These are phyloP conservation scores for Pharmacophagus antenor DNA, from an alignment of 2,888 invertebrate species.

Conservation along the genomic window DNA sequence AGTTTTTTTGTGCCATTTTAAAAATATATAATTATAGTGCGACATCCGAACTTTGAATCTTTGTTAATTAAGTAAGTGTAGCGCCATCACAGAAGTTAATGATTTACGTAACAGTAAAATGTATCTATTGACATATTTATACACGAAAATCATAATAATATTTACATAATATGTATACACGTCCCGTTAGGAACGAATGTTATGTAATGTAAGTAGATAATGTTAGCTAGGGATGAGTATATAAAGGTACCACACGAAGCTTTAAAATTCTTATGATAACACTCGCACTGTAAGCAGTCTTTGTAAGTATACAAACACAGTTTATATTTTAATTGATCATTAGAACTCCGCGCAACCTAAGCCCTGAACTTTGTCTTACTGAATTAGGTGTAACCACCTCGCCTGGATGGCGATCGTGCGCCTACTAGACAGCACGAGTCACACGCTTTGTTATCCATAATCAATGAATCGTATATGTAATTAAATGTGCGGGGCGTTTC, in stretches of 20 bases:
- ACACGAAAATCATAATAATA: slow-evolving; percentile 75
- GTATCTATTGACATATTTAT: slow-evolving; percentile 79
- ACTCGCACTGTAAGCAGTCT: slow-evolving; percentile 76
- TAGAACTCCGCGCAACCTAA: slow-evolving; percentile 41
- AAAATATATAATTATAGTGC: slow-evolving; percentile 75
- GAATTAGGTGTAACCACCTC: slow-evolving; percentile 4
- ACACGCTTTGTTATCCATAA: slow-evolving; percentile 5
- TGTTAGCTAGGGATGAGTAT: slow-evolving; percentile 74
- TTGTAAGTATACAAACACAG: slow-evolving; percentile 62
- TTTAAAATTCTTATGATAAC: slow-evolving; percentile 81
- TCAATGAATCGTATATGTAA: slow-evolving; percentile 25
- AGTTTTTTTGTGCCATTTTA: slow-evolving; percentile 81
- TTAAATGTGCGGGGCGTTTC: slow-evolving; percentile 49
- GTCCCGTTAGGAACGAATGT: slow-evolving; percentile 81
- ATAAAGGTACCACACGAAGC: slow-evolving; percentile 78
- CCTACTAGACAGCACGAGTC: slow-evolving; percentile 1
- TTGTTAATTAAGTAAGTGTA: slow-evolving; percentile 73
- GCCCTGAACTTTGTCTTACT: slow-evolving; percentile 15
- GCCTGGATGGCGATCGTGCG: slow-evolving; percentile 13
- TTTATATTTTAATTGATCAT: slow-evolving; percentile 49
- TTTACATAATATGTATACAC: slow-evolving; percentile 81
- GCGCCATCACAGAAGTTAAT: slow-evolving; percentile 76
- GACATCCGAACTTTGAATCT: slow-evolving; percentile 81
- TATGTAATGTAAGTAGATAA: slow-evolving; percentile 75
- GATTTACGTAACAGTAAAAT: slow-evolving; percentile 75